Conservation (phyloP, 2,888 invertebrate species). For the Eristalinus sepulchralis region DNA sequence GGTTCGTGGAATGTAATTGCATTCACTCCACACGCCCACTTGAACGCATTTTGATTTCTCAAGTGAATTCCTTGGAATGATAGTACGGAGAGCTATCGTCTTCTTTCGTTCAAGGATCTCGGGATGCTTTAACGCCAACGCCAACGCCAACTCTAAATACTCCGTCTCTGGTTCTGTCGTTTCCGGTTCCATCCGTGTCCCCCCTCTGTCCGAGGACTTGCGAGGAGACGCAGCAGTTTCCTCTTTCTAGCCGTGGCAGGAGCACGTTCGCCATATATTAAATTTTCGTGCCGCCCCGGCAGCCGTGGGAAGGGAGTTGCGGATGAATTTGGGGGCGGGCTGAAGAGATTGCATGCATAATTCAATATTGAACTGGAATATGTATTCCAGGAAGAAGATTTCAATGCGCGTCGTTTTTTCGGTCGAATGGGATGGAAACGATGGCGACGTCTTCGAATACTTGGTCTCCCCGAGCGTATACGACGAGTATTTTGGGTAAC, state of each 20-base stretch:
- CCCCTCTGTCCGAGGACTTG: constrained; percentile 7
- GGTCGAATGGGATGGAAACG: neutral
- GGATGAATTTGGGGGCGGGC: neutral
- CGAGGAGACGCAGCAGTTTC: constrained; percentile 26
- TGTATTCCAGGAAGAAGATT: constrained; percentile 35
- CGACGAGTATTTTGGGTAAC: neutral
- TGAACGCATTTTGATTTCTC: constrained; percentile 59
- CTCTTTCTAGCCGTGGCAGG: constrained; percentile 28
- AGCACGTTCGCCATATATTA: constrained; percentile 67
- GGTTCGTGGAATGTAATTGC: constrained; percentile 45
- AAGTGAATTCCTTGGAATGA: neutral
- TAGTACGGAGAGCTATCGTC: neutral
- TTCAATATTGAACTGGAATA: constrained; percentile 62
- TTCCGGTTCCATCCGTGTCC: neutral
- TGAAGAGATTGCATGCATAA: constrained; percentile 60
- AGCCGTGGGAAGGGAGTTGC: neutral
- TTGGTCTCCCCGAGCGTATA: neutral
- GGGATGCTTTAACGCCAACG: neutral
- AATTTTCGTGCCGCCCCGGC: constrained; percentile 31
- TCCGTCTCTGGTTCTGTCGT: constrained; percentile 7
- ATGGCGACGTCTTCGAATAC: neutral
- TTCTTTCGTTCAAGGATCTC: neutral
- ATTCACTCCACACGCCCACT: constrained; percentile 40
- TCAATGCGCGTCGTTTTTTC: neutral
- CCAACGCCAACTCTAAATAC: neutral